Percentiles rank a stretch among this genome's conserved stretches.
These are phyloP conservation scores for Rhorus exstirpatorius DNA, from an alignment of 2,888 invertebrate species.

Conservation along the genomic window DNA sequence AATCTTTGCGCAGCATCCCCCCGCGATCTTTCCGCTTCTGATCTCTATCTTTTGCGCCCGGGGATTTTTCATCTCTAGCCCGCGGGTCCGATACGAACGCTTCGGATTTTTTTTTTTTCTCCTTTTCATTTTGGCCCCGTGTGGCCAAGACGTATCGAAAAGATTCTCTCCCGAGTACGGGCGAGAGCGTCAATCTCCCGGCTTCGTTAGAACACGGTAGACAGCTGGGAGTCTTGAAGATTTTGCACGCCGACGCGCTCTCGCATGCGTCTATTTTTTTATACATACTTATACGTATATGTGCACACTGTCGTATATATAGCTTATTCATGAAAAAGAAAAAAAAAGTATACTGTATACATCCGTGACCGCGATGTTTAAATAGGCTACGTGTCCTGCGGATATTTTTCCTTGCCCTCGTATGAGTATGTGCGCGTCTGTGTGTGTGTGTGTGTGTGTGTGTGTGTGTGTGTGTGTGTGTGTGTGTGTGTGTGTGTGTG, in stretches of 20 bases:
- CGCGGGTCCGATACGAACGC: conserved; percentile 6
- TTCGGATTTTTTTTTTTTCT: conserved; percentile 31
- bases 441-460: not conserved
- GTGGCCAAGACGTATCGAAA: conserved; percentile 16
- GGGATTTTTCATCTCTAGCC: conserved; percentile 51
- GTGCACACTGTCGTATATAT: not conserved
- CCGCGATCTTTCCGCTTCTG: conserved; percentile 50
- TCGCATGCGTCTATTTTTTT: conserved; percentile 19
- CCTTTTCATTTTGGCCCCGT: conserved; percentile 7
- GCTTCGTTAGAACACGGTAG: conserved; percentile 45
- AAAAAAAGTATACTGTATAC: not conserved
- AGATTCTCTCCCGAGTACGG: conserved; percentile 8
- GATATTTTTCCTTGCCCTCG: conserved; percentile 59
- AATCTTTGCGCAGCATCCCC: conserved; percentile 44
- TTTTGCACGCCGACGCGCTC: conserved; percentile 51
- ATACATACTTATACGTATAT: not conserved
- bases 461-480: not conserved
- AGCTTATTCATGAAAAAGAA: not conserved
- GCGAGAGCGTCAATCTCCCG: conserved; percentile 52
- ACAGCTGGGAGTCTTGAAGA: conserved; percentile 55
- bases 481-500: conserved; percentile 1
- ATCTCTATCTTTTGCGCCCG: conserved; percentile 58
- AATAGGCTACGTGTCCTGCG: conserved; percentile 61
- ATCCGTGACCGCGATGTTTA: conserved; percentile 51
- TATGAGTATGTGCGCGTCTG: not conserved